phyloP scores from a whole-genome alignment of 2,888 invertebrate species.

The Calameuta pallipes region DNA sequence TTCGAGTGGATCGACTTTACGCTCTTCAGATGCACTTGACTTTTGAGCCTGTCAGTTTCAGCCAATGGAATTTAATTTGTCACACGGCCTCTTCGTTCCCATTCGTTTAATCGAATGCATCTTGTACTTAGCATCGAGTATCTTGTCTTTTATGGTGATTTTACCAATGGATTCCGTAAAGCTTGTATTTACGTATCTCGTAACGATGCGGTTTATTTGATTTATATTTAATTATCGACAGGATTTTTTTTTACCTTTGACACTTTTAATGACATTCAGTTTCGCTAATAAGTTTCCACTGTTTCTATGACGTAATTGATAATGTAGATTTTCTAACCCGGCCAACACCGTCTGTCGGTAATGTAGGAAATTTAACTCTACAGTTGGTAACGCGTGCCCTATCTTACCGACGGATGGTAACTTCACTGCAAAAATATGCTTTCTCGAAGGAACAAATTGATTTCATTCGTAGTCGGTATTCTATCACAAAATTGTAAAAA shows the following conservation, averaged over 20 bases:
- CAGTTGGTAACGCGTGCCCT: accelerated
- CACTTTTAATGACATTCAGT: not conserved
- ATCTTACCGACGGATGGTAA: not conserved
- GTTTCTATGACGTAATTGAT: not conserved
- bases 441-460: not conserved
- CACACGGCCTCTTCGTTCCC: constrained; percentile 33
- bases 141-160: not conserved
- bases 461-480: not conserved
- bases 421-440: too few relatives aligned
- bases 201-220: not conserved
- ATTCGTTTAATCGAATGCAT: not conserved
- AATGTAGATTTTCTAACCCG: not conserved
- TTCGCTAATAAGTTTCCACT: not conserved
- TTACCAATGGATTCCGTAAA: not conserved
- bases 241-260: not conserved
- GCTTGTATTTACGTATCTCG: not conserved
- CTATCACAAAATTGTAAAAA: not conserved
- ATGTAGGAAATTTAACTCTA: not conserved
- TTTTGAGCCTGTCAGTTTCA: constrained; percentile 27
- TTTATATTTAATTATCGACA: not conserved
- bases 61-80: constrained; percentile 39
- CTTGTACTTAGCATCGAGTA: not conserved
- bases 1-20: constrained; percentile 1
- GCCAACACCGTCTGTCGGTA: not conserved
- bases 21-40: constrained; percentile 29